phyloP scores from a whole-genome alignment of 2,113 vertebrate species.

The Columbina picui region DNA sequence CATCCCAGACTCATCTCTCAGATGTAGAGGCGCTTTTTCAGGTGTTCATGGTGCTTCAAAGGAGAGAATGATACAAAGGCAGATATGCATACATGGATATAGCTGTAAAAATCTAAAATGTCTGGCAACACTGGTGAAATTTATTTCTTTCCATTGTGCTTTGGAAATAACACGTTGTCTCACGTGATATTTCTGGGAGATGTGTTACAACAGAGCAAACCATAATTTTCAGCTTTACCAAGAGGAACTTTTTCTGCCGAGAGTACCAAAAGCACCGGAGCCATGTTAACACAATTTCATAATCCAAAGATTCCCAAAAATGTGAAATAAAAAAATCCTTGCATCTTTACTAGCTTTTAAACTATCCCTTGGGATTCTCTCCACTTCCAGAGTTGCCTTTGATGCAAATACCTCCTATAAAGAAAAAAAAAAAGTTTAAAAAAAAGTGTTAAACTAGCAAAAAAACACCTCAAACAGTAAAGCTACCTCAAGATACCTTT shows the following conservation, averaged over 20 bases:
- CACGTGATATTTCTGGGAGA: background rate
- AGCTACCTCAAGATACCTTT: background rate
- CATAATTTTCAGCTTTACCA: rapidly evolving
- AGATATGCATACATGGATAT: rapidly evolving
- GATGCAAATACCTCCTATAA: background rate
- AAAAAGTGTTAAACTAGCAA: background rate
- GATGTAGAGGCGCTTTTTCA: background rate
- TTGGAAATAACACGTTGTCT: rapidly evolving
- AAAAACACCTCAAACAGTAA: background rate
- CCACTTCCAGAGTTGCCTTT: background rate
- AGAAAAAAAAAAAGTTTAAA: background rate
- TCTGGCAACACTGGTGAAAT: background rate
- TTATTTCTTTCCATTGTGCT: background rate
- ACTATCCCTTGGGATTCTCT: background rate
- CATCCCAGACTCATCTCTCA: background rate
- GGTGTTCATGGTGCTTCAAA: background rate
- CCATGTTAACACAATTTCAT: background rate
- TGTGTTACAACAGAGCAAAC: background rate
- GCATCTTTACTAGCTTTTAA: background rate
- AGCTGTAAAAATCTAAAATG: background rate
- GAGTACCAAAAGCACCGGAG: background rate
- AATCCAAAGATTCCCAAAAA: background rate
- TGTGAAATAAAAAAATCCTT: background rate
- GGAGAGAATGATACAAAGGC: background rate
- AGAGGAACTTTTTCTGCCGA: background rate